These are phyloP conservation scores for Lottia scabra DNA, from an alignment of 2,888 invertebrate genomes.

Conservation along the genomic window DNA sequence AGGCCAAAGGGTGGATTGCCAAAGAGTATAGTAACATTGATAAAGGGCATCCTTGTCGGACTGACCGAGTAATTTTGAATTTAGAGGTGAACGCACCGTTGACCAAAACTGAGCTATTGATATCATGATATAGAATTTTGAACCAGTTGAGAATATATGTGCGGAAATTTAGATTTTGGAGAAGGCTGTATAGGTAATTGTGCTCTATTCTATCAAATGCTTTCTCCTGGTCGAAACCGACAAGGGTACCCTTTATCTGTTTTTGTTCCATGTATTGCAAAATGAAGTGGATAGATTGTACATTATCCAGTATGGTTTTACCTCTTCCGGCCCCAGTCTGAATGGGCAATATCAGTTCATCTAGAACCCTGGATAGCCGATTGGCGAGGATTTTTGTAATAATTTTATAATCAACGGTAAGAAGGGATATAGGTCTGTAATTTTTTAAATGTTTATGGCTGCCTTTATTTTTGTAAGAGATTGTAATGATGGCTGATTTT, in stretches of 20 bases:
- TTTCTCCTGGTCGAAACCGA: background rate
- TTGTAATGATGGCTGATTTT: background rate
- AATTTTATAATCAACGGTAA: background rate
- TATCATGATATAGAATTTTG: background rate
- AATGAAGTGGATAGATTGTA: background rate
- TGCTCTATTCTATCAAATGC: background rate
- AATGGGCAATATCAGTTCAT: background rate
- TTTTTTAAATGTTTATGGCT: background rate
- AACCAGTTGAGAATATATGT: background rate
- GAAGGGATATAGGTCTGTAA: background rate
- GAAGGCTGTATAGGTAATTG: background rate
- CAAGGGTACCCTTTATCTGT: background rate
- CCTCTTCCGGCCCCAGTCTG: background rate
- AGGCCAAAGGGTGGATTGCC: background rate
- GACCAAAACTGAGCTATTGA: background rate
- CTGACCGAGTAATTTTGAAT: background rate
- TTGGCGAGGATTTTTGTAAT: background rate
- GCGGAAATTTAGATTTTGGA: background rate
- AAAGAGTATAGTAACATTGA: background rate
- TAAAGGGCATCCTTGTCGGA: background rate
- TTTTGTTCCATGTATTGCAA: background rate
- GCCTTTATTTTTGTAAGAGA: background rate
- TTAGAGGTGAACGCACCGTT: background rate
- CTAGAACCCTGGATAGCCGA: background rate
- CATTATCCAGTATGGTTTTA: background rate